Evolutionary conservation across 2,113 vertebrate genomes (phyloP).

Genomic region (Nansenia antarctica): DNA sequence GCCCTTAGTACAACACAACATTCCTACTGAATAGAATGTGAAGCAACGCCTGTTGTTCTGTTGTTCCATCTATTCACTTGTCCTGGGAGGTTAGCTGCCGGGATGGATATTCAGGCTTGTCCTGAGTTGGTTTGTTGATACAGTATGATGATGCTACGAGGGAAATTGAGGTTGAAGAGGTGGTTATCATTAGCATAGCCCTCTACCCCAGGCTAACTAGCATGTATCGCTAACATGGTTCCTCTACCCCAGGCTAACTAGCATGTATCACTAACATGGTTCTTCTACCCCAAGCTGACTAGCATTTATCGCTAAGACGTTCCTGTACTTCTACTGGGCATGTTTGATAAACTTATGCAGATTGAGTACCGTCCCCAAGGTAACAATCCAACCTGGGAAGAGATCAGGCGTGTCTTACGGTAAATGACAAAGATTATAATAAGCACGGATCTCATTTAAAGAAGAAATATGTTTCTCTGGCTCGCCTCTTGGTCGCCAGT

Average conservation of each 20-base stretch:
- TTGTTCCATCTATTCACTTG: no score
- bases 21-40: no score
- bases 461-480: background rate
- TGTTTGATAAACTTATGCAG: background rate
- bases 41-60: no score
- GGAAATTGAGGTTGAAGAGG: background rate
- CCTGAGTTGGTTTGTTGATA: no score
- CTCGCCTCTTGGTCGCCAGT: background rate
- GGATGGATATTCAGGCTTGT: no score
- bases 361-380: background rate
- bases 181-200: background rate
- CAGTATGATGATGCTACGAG: no score
- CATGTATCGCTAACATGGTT: background rate
- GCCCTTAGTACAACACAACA: no score
- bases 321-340: background rate
- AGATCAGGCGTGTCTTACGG: background rate
- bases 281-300: background rate
- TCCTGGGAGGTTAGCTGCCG: no score
- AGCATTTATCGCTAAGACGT: background rate
- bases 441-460: background rate
- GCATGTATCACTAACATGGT: background rate
- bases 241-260: background rate
- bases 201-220: background rate
- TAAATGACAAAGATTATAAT: background rate
- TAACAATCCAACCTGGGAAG: background rate